Evolutionary conservation across 1,140 invertebrate genomes (phyloP), one percentile per base, ranked within the genome.

Genomic region (Calephelis virginiensis): DNA sequence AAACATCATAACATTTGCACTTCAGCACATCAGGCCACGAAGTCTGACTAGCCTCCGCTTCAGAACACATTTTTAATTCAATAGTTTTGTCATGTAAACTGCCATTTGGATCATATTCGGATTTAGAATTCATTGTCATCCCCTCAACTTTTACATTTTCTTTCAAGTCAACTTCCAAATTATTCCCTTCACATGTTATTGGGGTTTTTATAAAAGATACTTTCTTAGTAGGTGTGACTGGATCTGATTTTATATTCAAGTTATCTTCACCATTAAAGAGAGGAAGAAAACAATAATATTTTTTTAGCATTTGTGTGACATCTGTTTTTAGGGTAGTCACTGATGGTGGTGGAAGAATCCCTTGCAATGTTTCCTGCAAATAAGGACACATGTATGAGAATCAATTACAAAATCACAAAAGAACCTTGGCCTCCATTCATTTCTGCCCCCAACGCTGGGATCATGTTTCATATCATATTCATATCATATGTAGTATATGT

Each of bases 281-380:
- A 17, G 89, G 85, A 9, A 91, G 71, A 49, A 81, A 83, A 61
- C 73, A 78, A 64, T 91, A 86, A 67, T 91, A 91, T 68, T 91
- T 91, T 66, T 86, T 83, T 1, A 95, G 80, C 79, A 95, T 94
- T 75, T 95, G 93, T n/a, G 80, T 83, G 10, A 93, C 93, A 77
- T 94, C 93, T 60, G 91, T 92, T 62, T 93, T 92, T 49, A 93
- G 86, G 38, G 92, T 93, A 8, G 94, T 95, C 8, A 94, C 90
- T 60, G 93, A 94, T 9, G 94, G 94, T 43, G 94, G 95, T 43
- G 94, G 95, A 43, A 93, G 85, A 0, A 95, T 91, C 5, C 94
- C 94, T 68, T 90, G 91, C 28, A 93, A 76, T 12, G 78, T 84
- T 80, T 89, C 86, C 85, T 92, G 77, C 9, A 72, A 81, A 47